phyloP scores from a whole-genome alignment of 2,797 vertebrate genomes.

The Arctocebus calabarensis region DNA sequence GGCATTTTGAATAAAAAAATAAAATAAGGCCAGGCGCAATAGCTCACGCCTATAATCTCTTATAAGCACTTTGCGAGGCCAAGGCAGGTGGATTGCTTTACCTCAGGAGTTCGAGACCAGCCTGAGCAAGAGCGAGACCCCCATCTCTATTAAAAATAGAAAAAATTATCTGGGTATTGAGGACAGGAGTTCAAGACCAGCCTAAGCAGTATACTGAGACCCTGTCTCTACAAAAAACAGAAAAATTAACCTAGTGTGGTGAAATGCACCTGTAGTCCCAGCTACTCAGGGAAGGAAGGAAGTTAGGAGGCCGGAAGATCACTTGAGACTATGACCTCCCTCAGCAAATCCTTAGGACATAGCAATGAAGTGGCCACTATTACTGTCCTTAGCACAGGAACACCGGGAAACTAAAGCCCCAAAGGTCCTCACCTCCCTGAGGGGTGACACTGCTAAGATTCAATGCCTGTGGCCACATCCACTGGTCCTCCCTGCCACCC shows the following conservation, averaged over 20 bases:
- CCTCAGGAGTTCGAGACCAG: neutral
- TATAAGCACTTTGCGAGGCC: neutral
- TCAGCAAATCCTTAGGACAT: rapidly evolving
- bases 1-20: slow-evolving; percentile 17
- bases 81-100: neutral
- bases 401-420: neutral
- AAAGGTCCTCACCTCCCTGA: rapidly evolving
- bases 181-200: neutral
- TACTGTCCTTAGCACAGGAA: neutral
- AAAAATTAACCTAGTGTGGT: neutral
- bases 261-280: neutral
- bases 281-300: neutral
- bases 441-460: neutral
- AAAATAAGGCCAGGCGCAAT: neutral
- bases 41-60: neutral
- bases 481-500: neutral
- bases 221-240: neutral
- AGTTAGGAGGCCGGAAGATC: neutral
- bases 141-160: neutral
- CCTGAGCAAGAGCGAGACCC: neutral
- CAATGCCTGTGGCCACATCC: neutral
- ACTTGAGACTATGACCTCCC: neutral
- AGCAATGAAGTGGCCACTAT: rapidly evolving
- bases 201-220: neutral
- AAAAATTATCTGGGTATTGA: neutral